These are phyloP conservation scores for Taphrorychus bicolor DNA, from an alignment of 2,888 invertebrate species.

Conservation along the genomic window DNA sequence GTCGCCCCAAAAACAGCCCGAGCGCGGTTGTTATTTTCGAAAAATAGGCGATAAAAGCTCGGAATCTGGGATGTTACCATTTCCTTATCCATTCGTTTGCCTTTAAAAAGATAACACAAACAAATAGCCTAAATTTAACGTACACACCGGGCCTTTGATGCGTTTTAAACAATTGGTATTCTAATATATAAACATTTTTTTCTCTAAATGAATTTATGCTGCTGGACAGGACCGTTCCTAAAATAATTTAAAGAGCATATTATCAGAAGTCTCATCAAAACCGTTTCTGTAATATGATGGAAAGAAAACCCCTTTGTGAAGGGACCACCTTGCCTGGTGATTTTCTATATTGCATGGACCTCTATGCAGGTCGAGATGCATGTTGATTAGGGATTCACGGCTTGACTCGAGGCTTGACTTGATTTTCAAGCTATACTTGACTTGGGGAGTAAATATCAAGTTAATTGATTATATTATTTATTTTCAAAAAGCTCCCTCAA, in stretches of 20 bases:
- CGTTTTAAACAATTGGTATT: constrained; percentile 5
- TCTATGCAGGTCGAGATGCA: too few relatives aligned
- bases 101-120: constrained; percentile 8
- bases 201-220: not conserved
- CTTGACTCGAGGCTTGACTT: too few relatives aligned
- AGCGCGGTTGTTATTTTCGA: constrained; percentile 20
- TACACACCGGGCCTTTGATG: not conserved
- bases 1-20: constrained; percentile 2
- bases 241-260: not conserved
- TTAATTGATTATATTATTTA: too few relatives aligned
- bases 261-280: not conserved
- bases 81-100: constrained; percentile 1
- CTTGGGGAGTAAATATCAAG: too few relatives aligned
- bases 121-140: constrained; percentile 9
- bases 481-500: too few relatives aligned
- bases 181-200: not conserved
- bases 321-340: not conserved
- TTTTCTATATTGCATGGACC: too few relatives aligned
- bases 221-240: not conserved
- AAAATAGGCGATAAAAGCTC: constrained; percentile 3
- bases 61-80: constrained; percentile 5
- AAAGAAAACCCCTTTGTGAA: not conserved
- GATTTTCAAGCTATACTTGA: too few relatives aligned
- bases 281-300: too few relatives aligned
- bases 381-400: too few relatives aligned